Conservation (phyloP, 1,140 invertebrate genomes). For the Cydia amplana region DNA sequence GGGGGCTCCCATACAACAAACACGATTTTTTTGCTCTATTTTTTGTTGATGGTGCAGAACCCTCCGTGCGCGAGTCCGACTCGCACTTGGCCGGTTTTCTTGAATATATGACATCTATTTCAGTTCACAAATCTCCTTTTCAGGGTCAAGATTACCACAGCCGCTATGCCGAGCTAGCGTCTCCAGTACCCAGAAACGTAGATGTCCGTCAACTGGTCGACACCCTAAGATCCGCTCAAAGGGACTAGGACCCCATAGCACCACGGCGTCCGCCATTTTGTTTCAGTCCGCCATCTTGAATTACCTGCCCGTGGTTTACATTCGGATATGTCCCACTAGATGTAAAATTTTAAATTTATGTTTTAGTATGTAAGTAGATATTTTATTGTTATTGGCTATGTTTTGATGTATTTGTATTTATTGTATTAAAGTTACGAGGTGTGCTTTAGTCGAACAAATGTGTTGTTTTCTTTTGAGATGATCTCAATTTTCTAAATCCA, state of each 20-base stretch:
- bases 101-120: too few species aligned
- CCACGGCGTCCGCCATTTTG: constrained; percentile 38
- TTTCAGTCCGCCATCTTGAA: neutral
- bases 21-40: too few species aligned
- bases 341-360: constrained; percentile 25
- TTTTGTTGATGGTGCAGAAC: too few species aligned
- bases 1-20: too few species aligned
- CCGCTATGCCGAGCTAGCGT: constrained; percentile 60
- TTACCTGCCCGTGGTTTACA: neutral
- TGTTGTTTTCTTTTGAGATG: constrained; percentile 36
- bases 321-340: constrained; percentile 34
- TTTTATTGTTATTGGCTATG: constrained; percentile 6
- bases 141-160: constrained; percentile 50
- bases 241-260: constrained; percentile 23
- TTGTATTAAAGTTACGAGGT: constrained; percentile 53
- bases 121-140: too few species aligned
- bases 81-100: too few species aligned
- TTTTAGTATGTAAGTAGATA: constrained; percentile 7
- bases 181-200: constrained; percentile 51
- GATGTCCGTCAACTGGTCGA: constrained; percentile 55
- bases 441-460: constrained; percentile 49
- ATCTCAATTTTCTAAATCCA: too few species aligned
- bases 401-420: constrained; percentile 31
- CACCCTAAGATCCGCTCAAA: constrained; percentile 46
- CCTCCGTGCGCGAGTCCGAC: too few species aligned